Conservation (phyloP, 2,113 vertebrate genomes). For the Phrynocephalus versicolor region DNA sequence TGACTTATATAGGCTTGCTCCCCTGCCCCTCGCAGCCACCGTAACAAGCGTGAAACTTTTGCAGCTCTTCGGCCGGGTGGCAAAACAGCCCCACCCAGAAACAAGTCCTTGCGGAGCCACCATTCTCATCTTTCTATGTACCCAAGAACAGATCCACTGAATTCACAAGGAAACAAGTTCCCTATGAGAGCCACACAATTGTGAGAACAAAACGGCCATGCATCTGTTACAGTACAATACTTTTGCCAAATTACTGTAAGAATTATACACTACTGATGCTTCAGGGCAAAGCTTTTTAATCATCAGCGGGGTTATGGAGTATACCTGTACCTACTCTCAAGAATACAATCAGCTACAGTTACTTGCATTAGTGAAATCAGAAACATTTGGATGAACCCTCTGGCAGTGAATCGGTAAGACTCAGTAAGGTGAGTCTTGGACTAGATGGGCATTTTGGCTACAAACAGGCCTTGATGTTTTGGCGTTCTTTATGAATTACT, state of each 20-base stretch:
- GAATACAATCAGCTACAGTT: not conserved
- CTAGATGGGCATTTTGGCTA: not conserved
- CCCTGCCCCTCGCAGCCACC: too few relatives aligned
- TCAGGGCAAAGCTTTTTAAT: conserved; percentile 17
- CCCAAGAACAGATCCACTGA: too few relatives aligned
- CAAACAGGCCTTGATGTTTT: not conserved
- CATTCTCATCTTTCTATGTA: too few relatives aligned
- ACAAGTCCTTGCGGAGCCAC: too few relatives aligned
- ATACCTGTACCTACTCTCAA: conserved; percentile 8
- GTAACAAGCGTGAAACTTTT: too few relatives aligned
- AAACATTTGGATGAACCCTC: conserved; percentile 9
- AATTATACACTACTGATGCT: not conserved
- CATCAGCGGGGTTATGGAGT: conserved; percentile 7
- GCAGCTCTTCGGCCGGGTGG: too few relatives aligned
- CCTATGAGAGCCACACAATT: not conserved
- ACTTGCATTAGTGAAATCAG: conserved; percentile 18
- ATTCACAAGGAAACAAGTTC: not conserved
- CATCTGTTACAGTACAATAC: conserved; percentile 2
- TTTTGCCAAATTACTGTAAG: conserved; percentile 15
- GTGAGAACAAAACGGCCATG: not conserved
- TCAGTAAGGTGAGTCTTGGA: not conserved
- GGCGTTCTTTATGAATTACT: conserved; percentile 18
- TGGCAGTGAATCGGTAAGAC: not conserved
- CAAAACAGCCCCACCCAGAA: too few relatives aligned
- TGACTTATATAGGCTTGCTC: too few relatives aligned